Percentiles rank a stretch among this genome's conserved stretches.
These are phyloP conservation scores for Bombus picipes DNA, from an alignment of 1,140 invertebrate genomes.

Conservation along the genomic window DNA sequence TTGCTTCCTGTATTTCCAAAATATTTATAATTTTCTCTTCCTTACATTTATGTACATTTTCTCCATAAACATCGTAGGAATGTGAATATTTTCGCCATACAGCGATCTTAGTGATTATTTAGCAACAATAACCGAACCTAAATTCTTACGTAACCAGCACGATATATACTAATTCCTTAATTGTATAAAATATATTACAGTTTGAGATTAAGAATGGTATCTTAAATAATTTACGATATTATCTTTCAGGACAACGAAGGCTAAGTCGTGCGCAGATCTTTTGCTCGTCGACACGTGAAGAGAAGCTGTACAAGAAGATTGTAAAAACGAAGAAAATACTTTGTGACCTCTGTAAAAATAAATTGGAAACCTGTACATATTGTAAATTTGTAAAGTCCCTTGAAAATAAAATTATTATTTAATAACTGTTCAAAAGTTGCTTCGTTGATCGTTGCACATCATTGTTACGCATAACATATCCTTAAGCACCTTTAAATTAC, in stretches of 20 bases:
- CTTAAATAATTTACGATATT: slow-evolving; percentile 27
- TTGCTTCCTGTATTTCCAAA: background rate
- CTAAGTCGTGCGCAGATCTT: slow-evolving; percentile 83
- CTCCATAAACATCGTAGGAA: background rate
- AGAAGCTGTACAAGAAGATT: slow-evolving; percentile 44
- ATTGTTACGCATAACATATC: slow-evolving; percentile 31
- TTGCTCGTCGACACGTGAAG: slow-evolving; percentile 76
- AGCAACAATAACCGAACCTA: background rate
- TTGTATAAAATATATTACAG: background rate
- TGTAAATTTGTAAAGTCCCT: slow-evolving; percentile 77
- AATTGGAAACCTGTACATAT: slow-evolving; percentile 73
- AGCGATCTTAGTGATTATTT: background rate
- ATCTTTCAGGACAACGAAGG: slow-evolving; percentile 80
- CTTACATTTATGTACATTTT: background rate
- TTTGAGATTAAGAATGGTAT: background rate
- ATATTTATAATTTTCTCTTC: background rate
- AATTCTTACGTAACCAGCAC: background rate
- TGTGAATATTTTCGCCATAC: background rate
- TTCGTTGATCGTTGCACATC: background rate
- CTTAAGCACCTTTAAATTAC: slow-evolving; percentile 50
- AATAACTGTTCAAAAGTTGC: slow-evolving; percentile 50
- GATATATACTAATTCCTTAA: background rate
- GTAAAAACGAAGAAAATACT: slow-evolving; percentile 21
- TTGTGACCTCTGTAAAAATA: slow-evolving; percentile 43
- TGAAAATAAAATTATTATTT: slow-evolving; percentile 73